phyloP scores from a whole-genome alignment of 2,888 invertebrate species.

The Drosophila anomelani region DNA sequence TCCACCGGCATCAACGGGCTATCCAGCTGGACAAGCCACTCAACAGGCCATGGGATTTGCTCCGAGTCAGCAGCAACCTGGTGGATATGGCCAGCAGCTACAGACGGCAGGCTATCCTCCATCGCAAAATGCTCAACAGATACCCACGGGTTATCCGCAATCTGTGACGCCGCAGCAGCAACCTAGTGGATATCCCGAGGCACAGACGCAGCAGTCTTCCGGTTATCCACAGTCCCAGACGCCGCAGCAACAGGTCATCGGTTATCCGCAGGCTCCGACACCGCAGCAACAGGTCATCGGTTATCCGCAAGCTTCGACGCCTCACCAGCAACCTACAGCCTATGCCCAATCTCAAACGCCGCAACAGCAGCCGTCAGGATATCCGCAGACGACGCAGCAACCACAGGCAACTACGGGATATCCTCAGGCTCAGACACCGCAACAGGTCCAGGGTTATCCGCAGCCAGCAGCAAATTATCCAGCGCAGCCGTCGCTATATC shows the following conservation, averaged over 20 bases:
- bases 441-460: conserved; percentile 2
- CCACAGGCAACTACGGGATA: conserved; percentile 1
- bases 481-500: conserved; percentile 48
- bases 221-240: conserved; percentile 25
- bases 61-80: conserved; percentile 20
- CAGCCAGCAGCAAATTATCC: conserved; percentile 29
- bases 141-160: conserved; percentile 20
- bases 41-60: conserved; percentile 24
- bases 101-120: conserved; percentile 12
- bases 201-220: conserved; percentile 19
- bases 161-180: conserved; percentile 11
- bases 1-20: conserved; percentile 5
- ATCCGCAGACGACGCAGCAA: conserved; percentile 14
- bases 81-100: conserved; percentile 21
- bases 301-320: conserved; percentile 33
- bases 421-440: conserved; percentile 21
- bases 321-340: conserved; percentile 11
- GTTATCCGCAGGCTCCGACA: conserved; percentile 22
- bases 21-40: conserved; percentile 6
- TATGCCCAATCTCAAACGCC: conserved; percentile 28
- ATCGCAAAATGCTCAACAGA: conserved; percentile 20
- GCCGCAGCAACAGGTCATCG: conserved; percentile 16
- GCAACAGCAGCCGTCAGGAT: conserved; percentile 7
- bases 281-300: conserved; percentile 15
- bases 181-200: conserved; percentile 10